phyloP scores from a whole-genome alignment of 2,113 vertebrate genomes.

The Tychaedon coryphoeus region DNA sequence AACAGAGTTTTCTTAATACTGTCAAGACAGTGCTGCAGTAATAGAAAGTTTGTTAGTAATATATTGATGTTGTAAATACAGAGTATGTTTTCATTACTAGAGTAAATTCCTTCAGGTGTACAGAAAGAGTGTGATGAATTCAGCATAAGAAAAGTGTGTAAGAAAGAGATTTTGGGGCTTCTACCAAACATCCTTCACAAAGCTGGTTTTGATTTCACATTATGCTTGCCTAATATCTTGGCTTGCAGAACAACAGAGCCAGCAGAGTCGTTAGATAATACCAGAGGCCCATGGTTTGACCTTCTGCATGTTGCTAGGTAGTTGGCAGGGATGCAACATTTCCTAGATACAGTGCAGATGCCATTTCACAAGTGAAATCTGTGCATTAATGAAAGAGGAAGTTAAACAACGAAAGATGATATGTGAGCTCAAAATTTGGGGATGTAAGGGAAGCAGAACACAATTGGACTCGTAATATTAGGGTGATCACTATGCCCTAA shows the following conservation, averaged over 20 bases:
- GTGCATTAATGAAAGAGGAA: not conserved
- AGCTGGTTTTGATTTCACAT: not conserved
- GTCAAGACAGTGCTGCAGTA: not conserved
- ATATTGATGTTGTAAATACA: not conserved
- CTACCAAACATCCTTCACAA: not conserved
- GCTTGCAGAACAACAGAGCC: not conserved
- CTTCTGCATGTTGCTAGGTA: not conserved
- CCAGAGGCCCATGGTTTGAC: not conserved
- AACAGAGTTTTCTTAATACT: not conserved
- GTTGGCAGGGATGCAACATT: not conserved
- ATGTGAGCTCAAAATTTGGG: not conserved
- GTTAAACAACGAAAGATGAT: not conserved
- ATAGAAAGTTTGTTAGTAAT: not conserved
- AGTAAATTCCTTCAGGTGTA: not conserved
- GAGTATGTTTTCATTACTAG: not conserved
- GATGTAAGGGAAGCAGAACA: not conserved
- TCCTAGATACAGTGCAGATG: not conserved
- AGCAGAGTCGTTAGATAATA: rapidly evolving
- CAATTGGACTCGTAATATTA: not conserved
- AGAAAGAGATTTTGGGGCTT: not conserved
- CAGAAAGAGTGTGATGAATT: not conserved
- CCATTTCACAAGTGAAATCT: not conserved
- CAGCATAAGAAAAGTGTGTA: not conserved
- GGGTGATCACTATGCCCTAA: not conserved
- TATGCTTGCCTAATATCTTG: not conserved